Evolutionary conservation across 2,113 vertebrate species (phyloP), one percentile per base, ranked within the genome.

Genomic region (Tetrax tetrax): DNA sequence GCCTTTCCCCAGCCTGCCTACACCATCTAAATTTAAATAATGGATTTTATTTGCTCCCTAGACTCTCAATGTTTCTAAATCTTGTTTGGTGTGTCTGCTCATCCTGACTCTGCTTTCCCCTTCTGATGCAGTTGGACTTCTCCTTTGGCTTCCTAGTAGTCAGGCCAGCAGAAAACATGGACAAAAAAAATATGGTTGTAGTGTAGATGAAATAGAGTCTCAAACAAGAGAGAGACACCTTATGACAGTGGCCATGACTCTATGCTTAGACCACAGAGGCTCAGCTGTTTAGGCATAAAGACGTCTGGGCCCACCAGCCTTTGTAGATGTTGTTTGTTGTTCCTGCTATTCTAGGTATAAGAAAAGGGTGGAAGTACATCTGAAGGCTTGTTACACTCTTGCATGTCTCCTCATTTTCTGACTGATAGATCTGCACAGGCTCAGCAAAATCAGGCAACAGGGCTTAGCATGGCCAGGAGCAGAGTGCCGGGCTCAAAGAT

Each of bases 101-200:
- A 84, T 47, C 31, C 47, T 65, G 13, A 51, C 19, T 65, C 47
- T 0, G 0, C 20, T 57, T 89, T 76, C 12, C 10, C 22, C 25
- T 51, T 53, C 2, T 0, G 12, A 56, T 35, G 35, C n/a, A 38
- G 14, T 10, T 28, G 25, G 51, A 50, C 4, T 78, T 81, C 47
- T 89, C 9, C 7, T 9, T 18, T 47, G 47, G 10, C 22, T 75
- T 47, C 22, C 60, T 61, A 81, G 31, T 25, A 66, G 50, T 9
- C 3, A 4, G 22, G 14, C 13, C 38, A 82, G 57, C 22, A 75
- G 63, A 76, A 94, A 63, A 19, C 5, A 48, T 0, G 2, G 38
- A 66, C 21, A 33, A 54, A 71, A 79, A 63, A 45, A 2, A 0
- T 2, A 1, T 11, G 6, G 3, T 51, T 56, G 29, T 27, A 16